phyloP scores from a whole-genome alignment of 2,113 vertebrate genomes.

The Callionymus lyra region DNA sequence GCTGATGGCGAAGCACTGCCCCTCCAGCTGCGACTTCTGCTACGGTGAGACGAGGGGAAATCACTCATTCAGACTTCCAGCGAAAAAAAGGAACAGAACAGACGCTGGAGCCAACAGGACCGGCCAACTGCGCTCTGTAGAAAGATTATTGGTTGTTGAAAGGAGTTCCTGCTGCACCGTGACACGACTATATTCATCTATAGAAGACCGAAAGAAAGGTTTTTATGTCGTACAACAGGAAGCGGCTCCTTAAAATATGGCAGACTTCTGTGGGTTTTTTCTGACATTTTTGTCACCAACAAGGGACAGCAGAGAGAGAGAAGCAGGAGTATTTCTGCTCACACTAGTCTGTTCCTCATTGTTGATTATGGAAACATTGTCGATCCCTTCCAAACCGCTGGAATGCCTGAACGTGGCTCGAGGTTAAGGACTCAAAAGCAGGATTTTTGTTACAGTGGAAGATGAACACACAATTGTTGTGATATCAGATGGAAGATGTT shows the following conservation, averaged over 20 bases:
- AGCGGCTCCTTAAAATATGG: slow-evolving; percentile 28
- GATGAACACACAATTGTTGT: slow-evolving; percentile 26
- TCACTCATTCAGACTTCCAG: no score
- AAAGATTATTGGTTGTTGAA: not conserved
- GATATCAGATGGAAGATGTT: slow-evolving; percentile 31
- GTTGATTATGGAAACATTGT: slow-evolving; percentile 68
- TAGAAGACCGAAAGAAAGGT: no score
- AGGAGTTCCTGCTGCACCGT: no score
- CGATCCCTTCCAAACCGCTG: slow-evolving; percentile 64
- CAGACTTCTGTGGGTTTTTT: slow-evolving; percentile 30
- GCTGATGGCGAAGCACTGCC: slow-evolving; percentile 92
- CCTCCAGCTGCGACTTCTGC: slow-evolving; percentile 91
- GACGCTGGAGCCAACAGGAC: slow-evolving; percentile 46
- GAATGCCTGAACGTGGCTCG: slow-evolving; percentile 68
- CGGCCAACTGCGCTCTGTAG: slow-evolving; percentile 29
- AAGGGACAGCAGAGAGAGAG: slow-evolving; percentile 37
- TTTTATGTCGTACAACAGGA: slow-evolving; percentile 41
- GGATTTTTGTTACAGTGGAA: slow-evolving; percentile 53
- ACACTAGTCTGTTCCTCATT: slow-evolving; percentile 63
- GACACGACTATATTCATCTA: no score
- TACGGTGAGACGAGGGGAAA: slow-evolving; percentile 69
- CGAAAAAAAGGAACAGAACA: no score
- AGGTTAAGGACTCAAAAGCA: slow-evolving; percentile 59
- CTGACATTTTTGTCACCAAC: slow-evolving; percentile 40
- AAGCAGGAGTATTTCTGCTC: slow-evolving; percentile 52